Conservation (phyloP, 2,797 vertebrate species). For the Scyliorhinus canicula region DNA sequence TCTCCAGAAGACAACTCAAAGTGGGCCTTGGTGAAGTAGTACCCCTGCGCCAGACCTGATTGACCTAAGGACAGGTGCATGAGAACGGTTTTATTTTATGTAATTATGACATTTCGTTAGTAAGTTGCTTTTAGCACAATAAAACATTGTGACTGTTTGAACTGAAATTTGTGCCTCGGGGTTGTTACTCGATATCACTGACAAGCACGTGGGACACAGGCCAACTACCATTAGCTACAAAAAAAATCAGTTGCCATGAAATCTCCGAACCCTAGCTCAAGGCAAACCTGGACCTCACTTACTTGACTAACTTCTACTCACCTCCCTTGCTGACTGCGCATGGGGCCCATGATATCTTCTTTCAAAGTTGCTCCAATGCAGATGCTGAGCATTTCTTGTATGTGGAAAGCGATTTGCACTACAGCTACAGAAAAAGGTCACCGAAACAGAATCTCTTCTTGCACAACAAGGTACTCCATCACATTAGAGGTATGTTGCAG, state of each 20-base stretch:
- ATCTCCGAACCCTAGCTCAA: background rate
- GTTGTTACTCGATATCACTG: no score
- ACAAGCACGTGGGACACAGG: no score
- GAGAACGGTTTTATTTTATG: no score
- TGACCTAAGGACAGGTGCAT: no score
- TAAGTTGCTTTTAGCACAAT: no score
- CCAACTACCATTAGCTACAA: background rate
- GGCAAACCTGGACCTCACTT: background rate
- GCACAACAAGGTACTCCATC: background rate
- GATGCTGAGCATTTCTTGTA: background rate
- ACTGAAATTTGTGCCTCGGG: no score
- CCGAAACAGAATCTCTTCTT: background rate
- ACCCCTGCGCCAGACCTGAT: no score
- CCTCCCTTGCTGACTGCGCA: background rate
- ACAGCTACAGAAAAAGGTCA: background rate
- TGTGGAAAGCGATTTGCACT: background rate
- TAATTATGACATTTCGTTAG: no score
- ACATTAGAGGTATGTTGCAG: background rate
- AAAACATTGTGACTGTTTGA: no score
- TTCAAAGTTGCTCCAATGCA: background rate
- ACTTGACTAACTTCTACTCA: background rate
- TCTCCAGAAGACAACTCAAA: no score
- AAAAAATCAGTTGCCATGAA: background rate
- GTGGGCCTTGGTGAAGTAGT: no score
- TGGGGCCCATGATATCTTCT: background rate